Evolutionary conservation across 2,113 vertebrate genomes (phyloP), one percentile per base, ranked within the genome.

Genomic region (Brachionichthys hirsutus): DNA sequence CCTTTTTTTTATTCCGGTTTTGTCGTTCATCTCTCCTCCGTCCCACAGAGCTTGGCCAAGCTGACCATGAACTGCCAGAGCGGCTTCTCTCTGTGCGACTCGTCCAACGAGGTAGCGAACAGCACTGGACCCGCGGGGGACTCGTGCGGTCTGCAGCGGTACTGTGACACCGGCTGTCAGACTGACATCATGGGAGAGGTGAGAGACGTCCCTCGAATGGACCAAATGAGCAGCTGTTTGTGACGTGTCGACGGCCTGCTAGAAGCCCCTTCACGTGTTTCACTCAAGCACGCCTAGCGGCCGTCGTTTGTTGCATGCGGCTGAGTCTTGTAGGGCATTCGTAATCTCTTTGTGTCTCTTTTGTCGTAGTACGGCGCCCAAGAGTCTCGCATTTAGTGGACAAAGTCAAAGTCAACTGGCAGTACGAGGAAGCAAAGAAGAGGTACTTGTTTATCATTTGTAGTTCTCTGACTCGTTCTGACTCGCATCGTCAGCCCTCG

Each of bases 401-500:
- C 90, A 95, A 93, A 93, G 95, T 98, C 38, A 93, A 94, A 83
- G 89, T 99, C 67, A 97, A 92, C 76, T 98, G 95, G 96, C 97
- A 99, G 69, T 96, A 98, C 64, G 97, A 99, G 84, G 97, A 99
- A 74, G 94, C 97, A 70, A 95, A 94, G 87, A 99, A 96, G 87
- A 96, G 94, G 97, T 99, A 89, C 91, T 48, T 61, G 58, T 70
- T 69, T 54, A 46, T 70, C 42, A 36, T 57, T 17, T 17, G 38
- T 63, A 67, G 79, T 61, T 66, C 47, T 65, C 19, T 58, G 73
- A 71, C 72, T 56, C 72, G 35, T 63, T 12, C 9, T 75, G 58
- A 82, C 41, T 78, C 78, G 72, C 50, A 4, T 8, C 24, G 8
- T 30, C 24, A 30, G 24, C 24, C 24, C 58, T 64, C 57, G 35